A percentile compares a stretch with the other conserved stretches of the same genome.
phyloP scores from a whole-genome alignment of 2,113 vertebrate genomes.

The Probosciger aterrimus region DNA sequence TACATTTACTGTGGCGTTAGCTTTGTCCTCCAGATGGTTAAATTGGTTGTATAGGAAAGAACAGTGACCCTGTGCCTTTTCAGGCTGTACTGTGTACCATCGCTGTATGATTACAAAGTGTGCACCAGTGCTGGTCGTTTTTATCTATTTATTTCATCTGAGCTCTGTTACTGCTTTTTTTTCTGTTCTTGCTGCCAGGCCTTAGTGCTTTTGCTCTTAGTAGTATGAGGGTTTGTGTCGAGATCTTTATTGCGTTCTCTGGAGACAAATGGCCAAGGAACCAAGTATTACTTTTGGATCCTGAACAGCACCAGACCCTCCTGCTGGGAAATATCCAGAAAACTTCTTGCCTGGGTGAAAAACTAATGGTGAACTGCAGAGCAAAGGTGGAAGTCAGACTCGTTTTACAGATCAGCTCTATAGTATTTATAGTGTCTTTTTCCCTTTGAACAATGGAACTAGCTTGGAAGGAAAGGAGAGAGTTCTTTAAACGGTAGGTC shows the following conservation, averaged over 20 bases:
- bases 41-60: neutral
- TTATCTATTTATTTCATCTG: neutral
- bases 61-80: neutral
- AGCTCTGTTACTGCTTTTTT: neutral
- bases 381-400: neutral
- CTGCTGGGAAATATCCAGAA: neutral
- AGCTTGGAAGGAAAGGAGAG: neutral
- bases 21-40: neutral
- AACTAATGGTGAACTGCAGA: neutral
- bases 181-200: neutral
- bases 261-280: neutral
- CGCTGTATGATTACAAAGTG: neutral
- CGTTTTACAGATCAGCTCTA: neutral
- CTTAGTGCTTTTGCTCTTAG: neutral
- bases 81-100: neutral
- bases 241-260: neutral
- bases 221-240: neutral
- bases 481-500: neutral
- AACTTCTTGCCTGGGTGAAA: neutral
- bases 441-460: neutral
- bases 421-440: neutral
- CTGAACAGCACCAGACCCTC: neutral
- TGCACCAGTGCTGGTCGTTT: neutral
- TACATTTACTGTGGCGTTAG: neutral
- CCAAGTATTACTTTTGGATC: neutral